A percentile compares a stretch with the other conserved stretches of the same genome.
Evolutionary conservation across 2,113 vertebrate genomes (phyloP).

Genomic region (Macquaria ambigua): DNA sequence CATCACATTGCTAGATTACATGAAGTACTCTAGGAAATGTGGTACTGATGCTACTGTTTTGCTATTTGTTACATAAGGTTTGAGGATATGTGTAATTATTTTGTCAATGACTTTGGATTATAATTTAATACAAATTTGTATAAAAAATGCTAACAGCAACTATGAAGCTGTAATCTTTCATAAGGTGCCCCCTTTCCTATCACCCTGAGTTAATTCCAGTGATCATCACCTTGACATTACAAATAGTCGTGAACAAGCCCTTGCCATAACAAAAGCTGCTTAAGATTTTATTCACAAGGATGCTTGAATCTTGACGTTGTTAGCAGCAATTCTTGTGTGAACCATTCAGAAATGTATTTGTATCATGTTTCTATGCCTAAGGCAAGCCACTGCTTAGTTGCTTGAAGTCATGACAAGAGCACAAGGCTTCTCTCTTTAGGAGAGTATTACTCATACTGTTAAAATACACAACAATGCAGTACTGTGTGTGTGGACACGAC

Average conservation of each 20-base stretch:
- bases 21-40: not conserved
- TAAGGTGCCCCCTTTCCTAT: not conserved
- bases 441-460: constrained; percentile 15
- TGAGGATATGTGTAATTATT: not conserved
- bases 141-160: not conserved
- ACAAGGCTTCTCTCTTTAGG: constrained; percentile 25
- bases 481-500: not conserved
- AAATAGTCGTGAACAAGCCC: not conserved
- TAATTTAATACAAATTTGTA: not conserved
- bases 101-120: not conserved
- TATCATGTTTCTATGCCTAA: not conserved
- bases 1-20: constrained; percentile 30
- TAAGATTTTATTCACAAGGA: not conserved
- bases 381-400: not conserved
- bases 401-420: constrained; percentile 18
- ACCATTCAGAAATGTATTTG: constrained; percentile 20
- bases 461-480: constrained; percentile 19
- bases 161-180: not conserved
- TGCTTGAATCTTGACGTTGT: not conserved
- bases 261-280: not conserved
- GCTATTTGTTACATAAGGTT: not conserved
- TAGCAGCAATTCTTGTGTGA: constrained; percentile 8
- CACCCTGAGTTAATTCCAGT: not conserved
- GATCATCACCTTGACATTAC: not conserved
- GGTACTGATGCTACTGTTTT: not conserved